Evolutionary conservation across 2,797 vertebrate genomes (phyloP).

Genomic region (Dendrocincla fuliginosa): DNA sequence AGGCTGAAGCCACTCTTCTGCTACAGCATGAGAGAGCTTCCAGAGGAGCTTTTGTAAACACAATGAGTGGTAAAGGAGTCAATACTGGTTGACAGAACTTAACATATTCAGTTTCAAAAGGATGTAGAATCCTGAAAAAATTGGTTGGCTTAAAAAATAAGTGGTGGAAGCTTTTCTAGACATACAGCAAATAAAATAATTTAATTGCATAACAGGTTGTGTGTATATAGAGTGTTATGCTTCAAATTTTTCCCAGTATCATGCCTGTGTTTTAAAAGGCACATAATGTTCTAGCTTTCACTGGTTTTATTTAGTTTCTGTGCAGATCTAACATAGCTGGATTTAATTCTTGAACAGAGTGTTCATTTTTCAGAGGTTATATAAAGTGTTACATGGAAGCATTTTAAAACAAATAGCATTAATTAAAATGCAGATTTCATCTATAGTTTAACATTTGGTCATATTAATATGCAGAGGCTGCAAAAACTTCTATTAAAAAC

Average conservation of each 20-base stretch:
- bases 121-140: not conserved
- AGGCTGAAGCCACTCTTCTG: slow-evolving; percentile 19
- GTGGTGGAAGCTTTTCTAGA: not conserved
- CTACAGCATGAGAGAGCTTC: slow-evolving; percentile 12
- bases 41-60: slow-evolving; percentile 2
- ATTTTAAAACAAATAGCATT: not conserved
- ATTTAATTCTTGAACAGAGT: not conserved
- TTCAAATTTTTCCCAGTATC: not conserved
- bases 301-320: not conserved
- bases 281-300: not conserved
- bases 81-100: not conserved
- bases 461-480: not conserved
- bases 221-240: not conserved
- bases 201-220: not conserved
- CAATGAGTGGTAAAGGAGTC: not conserved
- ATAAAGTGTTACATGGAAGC: not conserved
- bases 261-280: not conserved
- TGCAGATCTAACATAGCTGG: not conserved
- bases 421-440: not conserved
- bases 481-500: not conserved
- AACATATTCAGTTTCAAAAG: not conserved
- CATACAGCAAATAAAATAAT: not conserved
- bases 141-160: not conserved
- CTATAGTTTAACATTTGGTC: not conserved
- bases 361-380: not conserved